Percentiles rank a stretch among this genome's conserved stretches.
Conservation (phyloP, 2,797 vertebrate genomes). For the Myripristis jacobus region DNA sequence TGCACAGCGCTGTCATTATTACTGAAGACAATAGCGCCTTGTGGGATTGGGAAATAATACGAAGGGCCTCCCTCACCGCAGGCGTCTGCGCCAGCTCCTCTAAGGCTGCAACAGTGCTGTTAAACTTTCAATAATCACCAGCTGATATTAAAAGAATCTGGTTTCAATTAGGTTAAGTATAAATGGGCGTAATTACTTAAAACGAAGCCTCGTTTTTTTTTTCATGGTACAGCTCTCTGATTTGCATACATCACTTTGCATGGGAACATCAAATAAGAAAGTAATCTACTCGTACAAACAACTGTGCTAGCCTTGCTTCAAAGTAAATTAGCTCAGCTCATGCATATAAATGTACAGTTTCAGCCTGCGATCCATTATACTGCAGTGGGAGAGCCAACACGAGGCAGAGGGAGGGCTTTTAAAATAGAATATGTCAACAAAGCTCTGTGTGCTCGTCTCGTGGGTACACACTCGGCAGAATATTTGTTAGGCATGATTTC, state of each 20-base stretch:
- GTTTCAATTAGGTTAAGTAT: not conserved
- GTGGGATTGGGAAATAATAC: not conserved
- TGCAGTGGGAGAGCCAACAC: constrained; percentile 5
- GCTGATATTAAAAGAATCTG: constrained; percentile 5
- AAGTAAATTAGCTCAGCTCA: constrained; percentile 42
- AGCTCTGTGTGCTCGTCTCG: constrained; percentile 2
- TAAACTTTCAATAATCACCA: constrained; percentile 10
- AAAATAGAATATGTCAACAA: constrained; percentile 39
- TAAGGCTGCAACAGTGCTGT: not conserved
- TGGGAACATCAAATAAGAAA: constrained; percentile 34
- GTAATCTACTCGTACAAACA: constrained; percentile 39
- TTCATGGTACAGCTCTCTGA: not conserved
- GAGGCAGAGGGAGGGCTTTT: constrained; percentile 4
- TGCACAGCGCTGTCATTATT: not conserved
- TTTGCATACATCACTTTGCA: constrained; percentile 33
- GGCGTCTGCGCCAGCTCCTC: not conserved
- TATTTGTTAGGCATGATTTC: constrained; percentile 7
- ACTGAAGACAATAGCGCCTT: not conserved
- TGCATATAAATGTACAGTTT: constrained; percentile 42
- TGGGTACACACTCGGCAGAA: constrained; percentile 13
- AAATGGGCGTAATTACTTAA: constrained; percentile 14
- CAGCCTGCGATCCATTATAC: constrained; percentile 27
- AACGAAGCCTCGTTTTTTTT: constrained; percentile 3
- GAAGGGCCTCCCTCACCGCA: not conserved
- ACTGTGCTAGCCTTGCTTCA: constrained; percentile 3